These are phyloP conservation scores for Labrus mixtus DNA, from an alignment of 2,113 vertebrate genomes.

Conservation along the genomic window DNA sequence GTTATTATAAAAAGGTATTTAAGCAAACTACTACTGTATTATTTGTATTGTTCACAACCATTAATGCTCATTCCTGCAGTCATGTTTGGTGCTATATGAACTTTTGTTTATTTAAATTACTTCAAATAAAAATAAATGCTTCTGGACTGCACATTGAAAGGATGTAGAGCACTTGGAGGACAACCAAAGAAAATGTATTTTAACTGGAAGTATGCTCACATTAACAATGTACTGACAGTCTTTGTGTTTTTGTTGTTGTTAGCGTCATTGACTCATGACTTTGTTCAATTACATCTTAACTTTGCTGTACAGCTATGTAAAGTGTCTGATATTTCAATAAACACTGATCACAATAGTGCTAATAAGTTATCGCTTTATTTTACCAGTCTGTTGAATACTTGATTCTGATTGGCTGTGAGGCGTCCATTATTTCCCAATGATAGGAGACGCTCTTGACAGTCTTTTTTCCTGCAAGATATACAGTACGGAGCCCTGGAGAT, in stretches of 20 bases:
- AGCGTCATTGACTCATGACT: neutral
- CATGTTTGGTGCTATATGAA: slow-evolving; percentile 57
- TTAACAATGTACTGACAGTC: neutral
- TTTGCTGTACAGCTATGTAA: slow-evolving; percentile 7
- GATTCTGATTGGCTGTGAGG: neutral
- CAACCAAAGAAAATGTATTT: slow-evolving; percentile 39
- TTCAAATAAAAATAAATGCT: neutral
- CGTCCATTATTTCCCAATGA: too few relatives aligned
- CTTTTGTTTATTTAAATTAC: slow-evolving; percentile 27
- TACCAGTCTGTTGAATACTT: neutral
- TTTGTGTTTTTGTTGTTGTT: slow-evolving; percentile 12
- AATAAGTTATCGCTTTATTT: neutral
- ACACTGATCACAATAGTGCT: slow-evolving; percentile 9
- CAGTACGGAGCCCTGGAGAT: too few relatives aligned
- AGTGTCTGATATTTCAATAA: slow-evolving; percentile 46
- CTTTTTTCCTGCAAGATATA: too few relatives aligned
- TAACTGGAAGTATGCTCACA: slow-evolving; percentile 12
- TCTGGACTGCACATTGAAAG: slow-evolving; percentile 11
- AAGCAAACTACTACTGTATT: slow-evolving; percentile 16
- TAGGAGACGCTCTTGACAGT: too few relatives aligned
- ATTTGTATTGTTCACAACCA: slow-evolving; percentile 10
- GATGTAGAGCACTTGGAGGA: slow-evolving; percentile 6
- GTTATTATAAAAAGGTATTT: slow-evolving; percentile 31
- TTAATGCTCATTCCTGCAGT: slow-evolving; percentile 3
- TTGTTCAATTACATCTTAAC: neutral